A percentile compares a stretch with the other conserved stretches of the same genome.
phyloP scores from a whole-genome alignment of 2,113 vertebrate species.

The Otis tarda region DNA sequence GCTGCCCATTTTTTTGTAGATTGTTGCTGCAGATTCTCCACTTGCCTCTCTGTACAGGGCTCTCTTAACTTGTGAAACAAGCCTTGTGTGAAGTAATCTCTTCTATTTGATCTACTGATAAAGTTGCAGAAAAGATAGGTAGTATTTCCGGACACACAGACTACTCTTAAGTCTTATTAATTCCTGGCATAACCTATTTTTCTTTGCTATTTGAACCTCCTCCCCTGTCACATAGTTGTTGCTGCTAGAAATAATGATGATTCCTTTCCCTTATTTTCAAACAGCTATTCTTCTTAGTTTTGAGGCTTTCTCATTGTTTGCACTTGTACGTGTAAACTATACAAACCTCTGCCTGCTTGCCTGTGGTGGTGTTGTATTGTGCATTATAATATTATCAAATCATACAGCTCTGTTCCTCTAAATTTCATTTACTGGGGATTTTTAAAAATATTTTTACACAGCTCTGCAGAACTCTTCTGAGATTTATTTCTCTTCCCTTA shows the following conservation, averaged over 20 bases:
- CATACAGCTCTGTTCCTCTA: not conserved
- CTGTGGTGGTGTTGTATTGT: not conserved
- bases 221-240: accelerated
- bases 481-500: not conserved
- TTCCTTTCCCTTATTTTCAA: not conserved
- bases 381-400: not conserved
- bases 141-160: not conserved
- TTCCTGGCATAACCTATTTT: not conserved
- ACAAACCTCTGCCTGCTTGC: not conserved
- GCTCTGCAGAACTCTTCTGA: not conserved
- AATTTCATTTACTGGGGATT: not conserved
- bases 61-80: not conserved
- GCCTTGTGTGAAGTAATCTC: not conserved
- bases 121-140: not conserved
- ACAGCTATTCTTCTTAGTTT: not conserved
- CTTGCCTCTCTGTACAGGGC: not conserved
- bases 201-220: not conserved
- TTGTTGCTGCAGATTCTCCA: not conserved
- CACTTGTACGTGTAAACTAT: not conserved
- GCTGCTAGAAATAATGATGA: not conserved
- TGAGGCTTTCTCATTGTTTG: not conserved
- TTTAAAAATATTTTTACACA: not conserved
- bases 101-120: not conserved
- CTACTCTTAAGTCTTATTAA: not conserved
- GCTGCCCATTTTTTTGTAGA: not conserved